Base-by-base conservation (phyloP, 1,140 invertebrate genomes). In the Panulirus ornatus region DNA sequence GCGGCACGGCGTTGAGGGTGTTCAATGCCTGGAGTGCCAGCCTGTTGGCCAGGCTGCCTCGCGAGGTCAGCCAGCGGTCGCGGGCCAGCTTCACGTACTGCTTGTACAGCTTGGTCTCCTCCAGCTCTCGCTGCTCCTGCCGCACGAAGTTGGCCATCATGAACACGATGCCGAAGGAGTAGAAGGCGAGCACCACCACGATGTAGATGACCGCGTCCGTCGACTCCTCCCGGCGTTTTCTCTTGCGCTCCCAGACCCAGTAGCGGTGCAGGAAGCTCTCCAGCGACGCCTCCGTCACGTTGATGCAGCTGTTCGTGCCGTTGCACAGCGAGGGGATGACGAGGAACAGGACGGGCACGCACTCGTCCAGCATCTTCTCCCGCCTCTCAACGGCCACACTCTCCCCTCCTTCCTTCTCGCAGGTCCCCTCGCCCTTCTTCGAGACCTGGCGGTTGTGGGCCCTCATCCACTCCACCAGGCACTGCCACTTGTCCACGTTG, bases 141-240 rank as follows among this genome's bases (percentile, higher is more conserved):
- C 91, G 83, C 91, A 93, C 93, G 90, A 93, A 93, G 66, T 92
- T 93, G 34, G 93, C 92, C 92, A 93, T 93, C 92, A 93, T 93
- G 36, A 93, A 83, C 0, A 93, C 92, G 27, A 93, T 93, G 30
- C 92, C 93, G 63, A 93, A 92, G 16, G 93, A 93, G 76, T 93
- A 93, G 89, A 93, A 93, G 44, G 92, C 92, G 11, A 93, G 87
- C 0, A 93, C 93, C 16, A 93, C 93, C 30, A 93, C 92, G 47
- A 93, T 93, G 83, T 93, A 93, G 36, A 93, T 79, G 6, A 93
- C 90, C 14, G 93, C 93, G n/a, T 93, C 88, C 5, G 75, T 38
- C 9, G 42, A 36, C 14, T 91, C 75, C 34, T 83, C 79, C 1
- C 51, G 44, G 0, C 58, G 78, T 22, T 83, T 82, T n/a, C 47